Evolutionary conservation across 1,140 invertebrate species (phyloP).

Genomic region (Saccostrea cuccullata): DNA sequence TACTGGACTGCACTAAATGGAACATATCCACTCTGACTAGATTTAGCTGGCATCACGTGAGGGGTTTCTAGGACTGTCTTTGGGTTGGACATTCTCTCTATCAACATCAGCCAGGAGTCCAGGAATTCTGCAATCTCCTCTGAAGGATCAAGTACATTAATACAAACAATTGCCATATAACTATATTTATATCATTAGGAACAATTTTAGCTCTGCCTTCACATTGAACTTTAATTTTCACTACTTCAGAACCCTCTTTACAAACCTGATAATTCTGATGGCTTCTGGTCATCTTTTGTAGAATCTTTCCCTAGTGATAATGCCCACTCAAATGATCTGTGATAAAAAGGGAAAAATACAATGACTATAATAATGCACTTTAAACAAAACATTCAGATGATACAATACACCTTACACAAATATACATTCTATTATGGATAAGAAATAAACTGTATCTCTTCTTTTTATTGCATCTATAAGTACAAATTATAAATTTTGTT

Average conservation of each 20-base stretch:
- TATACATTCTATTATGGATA: no score
- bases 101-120: slow-evolving; percentile 90
- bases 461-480: not conserved
- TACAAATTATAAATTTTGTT: not conserved
- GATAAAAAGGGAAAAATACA: slow-evolving; percentile 50
- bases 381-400: no score
- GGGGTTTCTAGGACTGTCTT: slow-evolving; percentile 90
- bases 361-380: no score
- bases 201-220: no score
- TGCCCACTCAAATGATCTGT: slow-evolving; percentile 88
- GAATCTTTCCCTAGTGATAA: slow-evolving; percentile 83
- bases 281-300: slow-evolving; percentile 82
- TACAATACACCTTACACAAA: no score
- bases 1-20: slow-evolving; percentile 89
- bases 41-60: slow-evolving; percentile 84
- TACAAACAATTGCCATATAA: not conserved
- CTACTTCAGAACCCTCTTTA: not conserved
- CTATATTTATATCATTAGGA: no score
- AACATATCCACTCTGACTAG: slow-evolving; percentile 77
- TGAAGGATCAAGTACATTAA: slow-evolving; percentile 49
- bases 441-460: not conserved
- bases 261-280: slow-evolving; percentile 81
- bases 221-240: no score
- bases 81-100: slow-evolving; percentile 94
- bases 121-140: slow-evolving; percentile 85